Evolutionary conservation across 2,888 invertebrate genomes (phyloP).

Genomic region (Sturmia bella): DNA sequence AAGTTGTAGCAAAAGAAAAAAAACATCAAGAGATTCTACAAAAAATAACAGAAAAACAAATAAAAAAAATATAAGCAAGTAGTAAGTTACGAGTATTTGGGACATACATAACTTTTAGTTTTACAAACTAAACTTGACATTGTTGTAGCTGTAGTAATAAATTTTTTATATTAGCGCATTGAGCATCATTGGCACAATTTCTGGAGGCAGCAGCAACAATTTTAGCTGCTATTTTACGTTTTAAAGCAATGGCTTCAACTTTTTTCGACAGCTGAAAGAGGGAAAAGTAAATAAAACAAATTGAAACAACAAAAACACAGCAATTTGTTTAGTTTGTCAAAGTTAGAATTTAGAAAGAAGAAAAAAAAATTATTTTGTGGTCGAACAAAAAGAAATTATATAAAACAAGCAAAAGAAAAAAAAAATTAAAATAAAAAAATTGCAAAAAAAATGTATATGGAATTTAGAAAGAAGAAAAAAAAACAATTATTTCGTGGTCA

Average conservation of each 20-base stretch:
- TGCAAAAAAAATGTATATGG: too few species aligned
- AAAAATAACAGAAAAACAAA: too few species aligned
- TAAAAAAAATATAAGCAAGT: too few species aligned
- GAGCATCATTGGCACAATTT: slow-evolving; percentile 28
- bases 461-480: too few species aligned
- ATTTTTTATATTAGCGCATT: slow-evolving; percentile 74
- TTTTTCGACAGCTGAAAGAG: slow-evolving; percentile 79
- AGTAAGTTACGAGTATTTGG: neutral
- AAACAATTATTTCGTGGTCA: too few species aligned
- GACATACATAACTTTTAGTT: neutral
- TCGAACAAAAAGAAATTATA: too few species aligned
- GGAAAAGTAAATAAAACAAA: slow-evolving; percentile 1
- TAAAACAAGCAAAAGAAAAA: too few species aligned
- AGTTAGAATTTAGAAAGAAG: too few species aligned
- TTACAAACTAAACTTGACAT: slow-evolving; percentile 72
- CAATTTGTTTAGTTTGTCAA: neutral
- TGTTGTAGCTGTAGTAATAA: slow-evolving; percentile 76
- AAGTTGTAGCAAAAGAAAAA: too few species aligned
- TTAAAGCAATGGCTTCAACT: slow-evolving; percentile 80
- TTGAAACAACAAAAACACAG: neutral
- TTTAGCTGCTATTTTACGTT: slow-evolving; percentile 79
- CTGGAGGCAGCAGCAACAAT: slow-evolving; percentile 74
- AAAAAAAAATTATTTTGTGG: too few species aligned
- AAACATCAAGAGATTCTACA: too few species aligned
- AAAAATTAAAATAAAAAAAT: too few species aligned